phyloP scores from a whole-genome alignment of 2,113 vertebrate species.

The Chitala chitala region DNA sequence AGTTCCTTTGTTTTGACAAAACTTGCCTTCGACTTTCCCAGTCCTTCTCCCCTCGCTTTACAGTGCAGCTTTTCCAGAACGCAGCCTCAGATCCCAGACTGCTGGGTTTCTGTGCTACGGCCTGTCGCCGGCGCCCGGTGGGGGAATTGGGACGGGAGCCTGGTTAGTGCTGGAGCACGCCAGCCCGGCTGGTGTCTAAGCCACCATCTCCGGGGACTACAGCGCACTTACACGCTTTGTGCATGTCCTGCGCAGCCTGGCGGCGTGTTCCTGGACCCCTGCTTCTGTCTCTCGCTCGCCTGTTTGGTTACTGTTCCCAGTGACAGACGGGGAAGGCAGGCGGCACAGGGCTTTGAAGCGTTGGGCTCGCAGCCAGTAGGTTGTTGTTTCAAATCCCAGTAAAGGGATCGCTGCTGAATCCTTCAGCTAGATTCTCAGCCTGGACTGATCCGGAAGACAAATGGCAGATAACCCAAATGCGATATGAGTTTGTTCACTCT shows the following conservation, averaged over 20 bases:
- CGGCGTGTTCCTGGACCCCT: neutral
- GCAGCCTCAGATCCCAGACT: neutral
- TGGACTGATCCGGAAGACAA: neutral
- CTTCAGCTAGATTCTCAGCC: neutral
- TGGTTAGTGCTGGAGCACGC: neutral
- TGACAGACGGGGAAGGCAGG: slow-evolving; percentile 5
- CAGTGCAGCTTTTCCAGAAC: neutral
- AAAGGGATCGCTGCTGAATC: neutral
- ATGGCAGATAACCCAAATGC: neutral
- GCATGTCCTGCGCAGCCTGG: neutral
- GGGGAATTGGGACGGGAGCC: slow-evolving; percentile 2
- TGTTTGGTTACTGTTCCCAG: slow-evolving; percentile 7
- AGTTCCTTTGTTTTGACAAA: slow-evolving; percentile 10
- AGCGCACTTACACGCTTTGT: neutral
- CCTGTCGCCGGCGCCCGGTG: too few species aligned
- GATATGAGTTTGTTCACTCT: neutral
- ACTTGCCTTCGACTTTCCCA: slow-evolving; percentile 3
- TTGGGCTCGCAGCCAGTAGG: neutral
- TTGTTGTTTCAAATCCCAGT: neutral
- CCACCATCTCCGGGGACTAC: neutral
- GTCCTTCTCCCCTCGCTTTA: neutral
- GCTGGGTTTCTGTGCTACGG: neutral
- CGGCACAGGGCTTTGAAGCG: neutral
- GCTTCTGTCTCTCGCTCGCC: neutral
- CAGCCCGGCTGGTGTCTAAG: slow-evolving; percentile 5